Evolutionary conservation across 2,797 vertebrate genomes (phyloP).

Genomic region (Mormyrops attenuatus): DNA sequence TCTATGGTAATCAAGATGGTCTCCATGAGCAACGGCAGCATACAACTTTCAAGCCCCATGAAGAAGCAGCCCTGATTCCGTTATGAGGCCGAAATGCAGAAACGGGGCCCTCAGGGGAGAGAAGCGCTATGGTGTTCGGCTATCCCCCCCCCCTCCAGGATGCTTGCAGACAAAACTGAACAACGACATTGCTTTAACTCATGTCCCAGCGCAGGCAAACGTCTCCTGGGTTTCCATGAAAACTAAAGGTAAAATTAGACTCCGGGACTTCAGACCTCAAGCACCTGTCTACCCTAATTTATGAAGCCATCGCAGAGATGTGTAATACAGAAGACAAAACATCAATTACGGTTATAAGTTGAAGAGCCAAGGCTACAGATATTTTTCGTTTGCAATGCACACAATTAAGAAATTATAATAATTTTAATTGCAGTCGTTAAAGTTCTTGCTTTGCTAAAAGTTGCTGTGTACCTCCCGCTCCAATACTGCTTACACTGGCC

Average conservation of each 20-base stretch:
- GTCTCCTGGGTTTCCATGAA: constrained; percentile 20
- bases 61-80: background rate
- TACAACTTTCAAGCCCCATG: background rate
- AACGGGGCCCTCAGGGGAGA: background rate
- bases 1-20: constrained; percentile 9
- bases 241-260: constrained; percentile 24
- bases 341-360: background rate
- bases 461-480: background rate
- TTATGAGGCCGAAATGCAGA: background rate
- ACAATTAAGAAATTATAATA: background rate
- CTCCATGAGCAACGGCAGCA: background rate
- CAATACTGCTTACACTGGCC: background rate
- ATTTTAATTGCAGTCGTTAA: constrained; percentile 36
- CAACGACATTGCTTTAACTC: background rate
- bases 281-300: background rate
- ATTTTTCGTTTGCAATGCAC: background rate
- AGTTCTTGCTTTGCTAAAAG: background rate
- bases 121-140: background rate
- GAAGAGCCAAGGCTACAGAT: background rate
- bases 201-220: background rate
- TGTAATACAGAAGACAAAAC: background rate
- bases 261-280: background rate
- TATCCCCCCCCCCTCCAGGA: background rate
- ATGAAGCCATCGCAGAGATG: constrained; percentile 10
- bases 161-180: background rate